A percentile compares a stretch with the other conserved stretches of the same genome.
Evolutionary conservation across 2,113 vertebrate species (phyloP).

Genomic region (Orientallactaga bullata): DNA sequence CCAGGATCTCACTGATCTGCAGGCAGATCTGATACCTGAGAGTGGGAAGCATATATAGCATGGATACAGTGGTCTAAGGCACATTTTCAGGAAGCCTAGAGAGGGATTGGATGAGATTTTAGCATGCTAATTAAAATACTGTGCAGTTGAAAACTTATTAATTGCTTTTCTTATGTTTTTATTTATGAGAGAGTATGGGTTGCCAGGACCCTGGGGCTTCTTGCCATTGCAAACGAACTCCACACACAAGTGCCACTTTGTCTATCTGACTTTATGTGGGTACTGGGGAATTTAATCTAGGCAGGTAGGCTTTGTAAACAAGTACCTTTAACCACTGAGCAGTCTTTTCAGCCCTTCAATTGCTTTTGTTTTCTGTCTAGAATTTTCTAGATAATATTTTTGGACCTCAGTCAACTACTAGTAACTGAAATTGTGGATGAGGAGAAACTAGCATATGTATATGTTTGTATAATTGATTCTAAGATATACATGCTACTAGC

Average conservation of each 20-base stretch:
- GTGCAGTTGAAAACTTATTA: neutral
- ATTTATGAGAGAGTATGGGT: too few species aligned
- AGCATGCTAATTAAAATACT: neutral
- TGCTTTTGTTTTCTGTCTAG: neutral
- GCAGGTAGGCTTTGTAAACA: too few species aligned
- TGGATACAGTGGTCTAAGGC: neutral
- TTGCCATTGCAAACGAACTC: too few species aligned
- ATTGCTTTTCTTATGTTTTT: neutral
- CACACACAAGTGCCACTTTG: too few species aligned
- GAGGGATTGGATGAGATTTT: neutral
- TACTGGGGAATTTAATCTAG: too few species aligned
- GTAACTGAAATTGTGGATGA: neutral
- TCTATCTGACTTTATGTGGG: too few species aligned
- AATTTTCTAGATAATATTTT: neutral
- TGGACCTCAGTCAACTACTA: neutral
- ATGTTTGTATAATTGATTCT: neutral
- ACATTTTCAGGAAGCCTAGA: neutral
- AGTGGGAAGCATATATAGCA: neutral
- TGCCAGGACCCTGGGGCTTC: too few species aligned
- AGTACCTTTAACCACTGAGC: too few species aligned
- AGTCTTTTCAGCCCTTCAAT: too few species aligned
- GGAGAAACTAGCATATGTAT: neutral
- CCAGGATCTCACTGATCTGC: neutral
- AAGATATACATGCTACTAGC: neutral
- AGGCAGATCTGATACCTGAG: neutral